Percentiles rank a stretch among this genome's conserved stretches.
Conservation (phyloP, 2,113 vertebrate species). For the Sminthopsis crassicaudata region DNA sequence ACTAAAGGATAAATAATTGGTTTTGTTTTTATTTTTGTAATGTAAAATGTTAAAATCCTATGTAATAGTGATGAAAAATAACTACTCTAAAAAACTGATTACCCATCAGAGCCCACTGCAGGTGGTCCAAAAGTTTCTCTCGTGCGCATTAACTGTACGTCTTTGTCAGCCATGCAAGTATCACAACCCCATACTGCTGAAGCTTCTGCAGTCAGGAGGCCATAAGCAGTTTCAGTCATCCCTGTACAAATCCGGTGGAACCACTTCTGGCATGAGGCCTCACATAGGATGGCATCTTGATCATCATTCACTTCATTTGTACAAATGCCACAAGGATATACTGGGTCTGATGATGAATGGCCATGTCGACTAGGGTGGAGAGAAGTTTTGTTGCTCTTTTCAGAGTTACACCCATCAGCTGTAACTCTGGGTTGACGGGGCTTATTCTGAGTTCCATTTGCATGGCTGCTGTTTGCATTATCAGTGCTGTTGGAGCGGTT, state of each 20-base stretch:
- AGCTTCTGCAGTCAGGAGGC: conserved; percentile 88
- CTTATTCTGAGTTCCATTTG: conserved; percentile 84
- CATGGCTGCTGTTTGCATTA: conserved; percentile 80
- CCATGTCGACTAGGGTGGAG: conserved; percentile 82
- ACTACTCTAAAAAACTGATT: neutral
- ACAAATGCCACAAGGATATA: conserved; percentile 90
- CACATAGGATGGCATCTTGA: conserved; percentile 90
- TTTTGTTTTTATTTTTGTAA: conserved; percentile 43
- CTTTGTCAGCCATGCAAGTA: conserved; percentile 89
- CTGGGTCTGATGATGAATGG: conserved; percentile 82
- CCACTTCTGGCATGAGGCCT: conserved; percentile 92
- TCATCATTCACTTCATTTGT: conserved; percentile 89
- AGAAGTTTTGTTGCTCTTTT: conserved; percentile 82
- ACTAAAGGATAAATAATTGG: conserved; percentile 64
- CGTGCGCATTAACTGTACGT: conserved; percentile 85
- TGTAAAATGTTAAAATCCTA: conserved; percentile 50
- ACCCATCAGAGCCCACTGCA: conserved; percentile 78
- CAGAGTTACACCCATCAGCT: conserved; percentile 78
- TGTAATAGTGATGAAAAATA: conserved; percentile 14
- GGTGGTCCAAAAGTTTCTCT: conserved; percentile 79
- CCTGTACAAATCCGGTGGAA: conserved; percentile 91
- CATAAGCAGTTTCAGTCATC: conserved; percentile 92
- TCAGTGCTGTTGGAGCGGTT: conserved; percentile 81
- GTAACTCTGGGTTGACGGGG: conserved; percentile 80
- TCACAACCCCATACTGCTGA: conserved; percentile 92